A percentile compares a stretch with the other conserved stretches of the same genome.
Conservation (phyloP, 2,113 vertebrate species). For the Salvator merianae region DNA sequence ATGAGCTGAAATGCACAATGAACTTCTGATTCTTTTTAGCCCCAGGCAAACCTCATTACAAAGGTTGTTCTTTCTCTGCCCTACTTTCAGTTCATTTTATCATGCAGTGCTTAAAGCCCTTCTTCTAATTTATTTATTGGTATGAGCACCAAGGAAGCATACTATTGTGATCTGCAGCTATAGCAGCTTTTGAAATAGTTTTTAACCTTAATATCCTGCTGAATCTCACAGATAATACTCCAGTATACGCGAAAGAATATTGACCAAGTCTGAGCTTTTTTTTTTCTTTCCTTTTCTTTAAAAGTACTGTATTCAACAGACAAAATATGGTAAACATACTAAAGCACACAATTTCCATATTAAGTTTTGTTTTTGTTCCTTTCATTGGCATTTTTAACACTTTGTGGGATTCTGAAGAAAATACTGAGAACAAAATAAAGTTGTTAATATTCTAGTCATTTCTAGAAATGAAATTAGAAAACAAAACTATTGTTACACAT, state of each 20-base stretch:
- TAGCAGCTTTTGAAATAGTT: constrained; percentile 56
- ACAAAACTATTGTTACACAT: not conserved
- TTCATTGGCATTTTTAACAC: constrained; percentile 8
- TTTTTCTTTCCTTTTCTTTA: constrained; percentile 12
- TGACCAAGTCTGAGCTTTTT: constrained; percentile 43
- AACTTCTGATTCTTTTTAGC: constrained; percentile 68
- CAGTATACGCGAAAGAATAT: constrained; percentile 37
- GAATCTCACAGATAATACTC: constrained; percentile 46
- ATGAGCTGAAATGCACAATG: constrained; percentile 65
- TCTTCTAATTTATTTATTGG: constrained; percentile 74
- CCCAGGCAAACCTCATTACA: constrained; percentile 62
- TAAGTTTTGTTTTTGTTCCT: constrained; percentile 49
- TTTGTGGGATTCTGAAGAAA: not conserved
- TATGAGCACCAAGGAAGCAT: constrained; percentile 67
- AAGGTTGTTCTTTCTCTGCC: constrained; percentile 70
- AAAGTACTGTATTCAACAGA: not conserved
- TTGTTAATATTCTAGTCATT: not conserved
- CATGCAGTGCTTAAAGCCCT: constrained; percentile 64
- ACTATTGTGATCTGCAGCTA: constrained; percentile 64
- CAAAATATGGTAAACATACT: constrained; percentile 33
- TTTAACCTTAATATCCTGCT: constrained; percentile 53
- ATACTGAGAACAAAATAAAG: not conserved
- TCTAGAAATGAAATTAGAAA: not conserved
- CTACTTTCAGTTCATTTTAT: constrained; percentile 70
- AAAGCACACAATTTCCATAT: constrained; percentile 15